Conservation (phyloP, 2,113 vertebrate species). For the Jacana jacana region DNA sequence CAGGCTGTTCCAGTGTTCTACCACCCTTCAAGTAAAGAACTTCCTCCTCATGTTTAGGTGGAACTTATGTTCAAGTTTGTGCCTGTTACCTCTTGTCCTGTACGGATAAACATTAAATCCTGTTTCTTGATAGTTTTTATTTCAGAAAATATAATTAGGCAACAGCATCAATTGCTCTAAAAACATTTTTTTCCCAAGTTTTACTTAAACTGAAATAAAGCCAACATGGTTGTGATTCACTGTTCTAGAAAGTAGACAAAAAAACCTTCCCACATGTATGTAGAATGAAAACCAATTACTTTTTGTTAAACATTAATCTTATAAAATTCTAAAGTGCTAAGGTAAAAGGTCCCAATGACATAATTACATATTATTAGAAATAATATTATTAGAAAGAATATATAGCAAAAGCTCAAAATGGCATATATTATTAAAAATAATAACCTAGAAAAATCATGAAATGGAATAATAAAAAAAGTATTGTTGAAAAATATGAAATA, state of each 20-base stretch:
- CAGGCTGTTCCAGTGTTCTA: too few relatives aligned
- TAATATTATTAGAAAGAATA: background rate
- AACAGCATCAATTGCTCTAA: background rate
- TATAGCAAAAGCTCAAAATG: background rate
- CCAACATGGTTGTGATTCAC: background rate
- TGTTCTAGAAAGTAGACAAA: background rate
- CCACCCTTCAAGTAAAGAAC: too few relatives aligned
- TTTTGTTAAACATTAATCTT: background rate
- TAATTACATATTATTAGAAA: background rate
- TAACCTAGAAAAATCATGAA: background rate
- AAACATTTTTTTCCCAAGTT: background rate
- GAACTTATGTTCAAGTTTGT: too few relatives aligned
- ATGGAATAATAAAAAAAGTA: background rate
- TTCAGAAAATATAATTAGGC: background rate
- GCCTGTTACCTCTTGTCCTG: too few relatives aligned
- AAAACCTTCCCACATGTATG: background rate
- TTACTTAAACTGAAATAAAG: background rate
- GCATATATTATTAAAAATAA: background rate
- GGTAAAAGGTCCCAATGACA: background rate
- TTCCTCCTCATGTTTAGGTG: too few relatives aligned
- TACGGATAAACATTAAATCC: background rate
- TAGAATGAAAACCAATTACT: background rate
- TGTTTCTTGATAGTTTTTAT: background rate
- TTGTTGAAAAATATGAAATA: background rate
- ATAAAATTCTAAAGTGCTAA: background rate